Evolutionary conservation across 2,113 vertebrate genomes (phyloP).

Genomic region (Lynx canadensis): DNA sequence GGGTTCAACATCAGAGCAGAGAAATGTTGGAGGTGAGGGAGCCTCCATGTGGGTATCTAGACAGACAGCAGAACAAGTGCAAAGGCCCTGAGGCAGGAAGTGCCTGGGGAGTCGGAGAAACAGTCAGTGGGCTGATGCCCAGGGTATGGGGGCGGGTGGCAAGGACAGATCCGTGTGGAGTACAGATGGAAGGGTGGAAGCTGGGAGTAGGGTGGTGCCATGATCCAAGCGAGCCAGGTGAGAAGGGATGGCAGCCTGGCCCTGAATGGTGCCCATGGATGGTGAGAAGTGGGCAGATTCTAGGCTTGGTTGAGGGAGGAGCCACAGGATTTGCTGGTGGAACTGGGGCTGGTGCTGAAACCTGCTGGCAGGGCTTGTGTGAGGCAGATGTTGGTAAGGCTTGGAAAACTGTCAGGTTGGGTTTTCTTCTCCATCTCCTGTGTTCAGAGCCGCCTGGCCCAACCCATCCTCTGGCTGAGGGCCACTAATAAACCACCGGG

Average conservation of each 20-base stretch:
- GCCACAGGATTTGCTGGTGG: background rate
- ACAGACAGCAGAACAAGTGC: background rate
- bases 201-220: background rate
- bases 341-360: background rate
- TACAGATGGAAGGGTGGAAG: background rate
- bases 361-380: background rate
- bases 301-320: background rate
- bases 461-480: background rate
- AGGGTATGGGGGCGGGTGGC: background rate
- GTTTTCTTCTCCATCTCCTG: background rate
- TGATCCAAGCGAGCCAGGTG: background rate
- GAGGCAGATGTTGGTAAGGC: background rate
- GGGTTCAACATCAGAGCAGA: background rate
- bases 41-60: background rate
- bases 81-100: constrained; percentile 15
- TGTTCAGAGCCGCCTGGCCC: background rate
- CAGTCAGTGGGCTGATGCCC: background rate
- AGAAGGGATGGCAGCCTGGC: background rate
- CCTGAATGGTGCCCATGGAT: background rate
- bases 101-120: background rate
- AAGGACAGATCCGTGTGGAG: background rate
- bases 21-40: background rate
- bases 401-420: background rate
- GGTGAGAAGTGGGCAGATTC: background rate
- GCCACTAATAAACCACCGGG: background rate